Evolutionary conservation across 2,797 vertebrate genomes (phyloP), one percentile per base, ranked within the genome.

Genomic region (Graptemys geographica): DNA sequence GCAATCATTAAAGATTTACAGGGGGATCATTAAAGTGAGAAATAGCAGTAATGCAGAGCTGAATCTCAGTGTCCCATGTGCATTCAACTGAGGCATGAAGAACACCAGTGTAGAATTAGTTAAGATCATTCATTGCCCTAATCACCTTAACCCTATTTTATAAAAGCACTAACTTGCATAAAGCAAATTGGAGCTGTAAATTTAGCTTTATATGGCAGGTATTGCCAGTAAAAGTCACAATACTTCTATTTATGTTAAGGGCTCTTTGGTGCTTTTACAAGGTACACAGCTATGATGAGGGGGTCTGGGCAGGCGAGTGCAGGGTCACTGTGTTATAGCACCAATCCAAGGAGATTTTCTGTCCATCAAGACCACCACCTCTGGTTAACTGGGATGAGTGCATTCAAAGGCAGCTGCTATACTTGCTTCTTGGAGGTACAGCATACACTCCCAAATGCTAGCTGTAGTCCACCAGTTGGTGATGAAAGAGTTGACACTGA

Each of bases 21-120:
- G 94, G 81, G 81, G 79, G 96, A 93, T 97, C 90, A 93, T 93
- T 96, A 96, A 96, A 97, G 94, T 98, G 97, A 97, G 97, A 97
- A 97, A 95, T 85, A 87, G 72, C 87, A 78, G 86, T 93, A 96
- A 96, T 76, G 87, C 82, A 93, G 96, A 96, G 92, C 91, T 82
- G 93, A 91, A 23, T 94, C 88, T 90, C 86, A 91, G 69, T 83
- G 28, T 91, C 90, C 96, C 81, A 92, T 19, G 91, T 89, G 93
- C 51, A 90, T 96, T 89, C 76, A 80, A 83, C 84, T 33, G 25
- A 88, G 96, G 92, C 65, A 95, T 85, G 82, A 91, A 90, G 86
- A 78, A 81, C 83, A n/a, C 10, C 72, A 90, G n/a, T 31, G 4
- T 2, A 23, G 92, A 93, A 95, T 79, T 62, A 92, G 56, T 81